A percentile compares a stretch with the other conserved stretches of the same genome.
Evolutionary conservation across 1,140 invertebrate genomes (phyloP).

Genomic region (Reticulitermes speratus): DNA sequence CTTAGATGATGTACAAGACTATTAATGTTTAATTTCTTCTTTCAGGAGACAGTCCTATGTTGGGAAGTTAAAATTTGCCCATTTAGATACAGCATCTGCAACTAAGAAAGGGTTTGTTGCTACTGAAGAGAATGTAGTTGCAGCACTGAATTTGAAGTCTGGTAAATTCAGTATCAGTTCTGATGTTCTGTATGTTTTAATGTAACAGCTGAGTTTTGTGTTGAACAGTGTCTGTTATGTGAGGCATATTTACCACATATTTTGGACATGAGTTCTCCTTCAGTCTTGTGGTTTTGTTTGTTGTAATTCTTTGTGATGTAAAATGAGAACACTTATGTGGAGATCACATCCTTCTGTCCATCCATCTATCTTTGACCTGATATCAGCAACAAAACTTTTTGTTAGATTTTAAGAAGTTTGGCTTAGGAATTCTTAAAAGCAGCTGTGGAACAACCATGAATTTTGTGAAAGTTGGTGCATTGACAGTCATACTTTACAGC

Average conservation of each 20-base stretch:
- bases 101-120: conserved; percentile 78
- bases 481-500: too few species aligned
- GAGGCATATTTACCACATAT: too few species aligned
- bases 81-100: conserved; percentile 72
- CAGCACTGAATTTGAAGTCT: conserved; percentile 78
- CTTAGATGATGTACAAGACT: too few species aligned
- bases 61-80: conserved; percentile 76
- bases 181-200: background rate
- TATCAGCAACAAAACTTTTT: too few species aligned
- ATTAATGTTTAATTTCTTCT: conserved; percentile 38
- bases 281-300: background rate
- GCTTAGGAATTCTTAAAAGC: too few species aligned
- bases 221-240: background rate
- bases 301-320: too few species aligned
- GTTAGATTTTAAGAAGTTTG: too few species aligned
- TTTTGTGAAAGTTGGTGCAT: too few species aligned
- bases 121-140: conserved; percentile 86
- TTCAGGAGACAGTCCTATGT: conserved; percentile 81
- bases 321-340: too few species aligned
- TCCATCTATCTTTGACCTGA: too few species aligned
- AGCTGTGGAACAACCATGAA: too few species aligned
- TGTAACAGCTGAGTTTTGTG: background rate
- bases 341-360: too few species aligned
- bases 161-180: conserved; percentile 51
- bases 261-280: background rate